These are phyloP conservation scores for Ashinkailepas kermadecensis DNA, from an alignment of 2,888 invertebrate species.

Conservation along the genomic window DNA sequence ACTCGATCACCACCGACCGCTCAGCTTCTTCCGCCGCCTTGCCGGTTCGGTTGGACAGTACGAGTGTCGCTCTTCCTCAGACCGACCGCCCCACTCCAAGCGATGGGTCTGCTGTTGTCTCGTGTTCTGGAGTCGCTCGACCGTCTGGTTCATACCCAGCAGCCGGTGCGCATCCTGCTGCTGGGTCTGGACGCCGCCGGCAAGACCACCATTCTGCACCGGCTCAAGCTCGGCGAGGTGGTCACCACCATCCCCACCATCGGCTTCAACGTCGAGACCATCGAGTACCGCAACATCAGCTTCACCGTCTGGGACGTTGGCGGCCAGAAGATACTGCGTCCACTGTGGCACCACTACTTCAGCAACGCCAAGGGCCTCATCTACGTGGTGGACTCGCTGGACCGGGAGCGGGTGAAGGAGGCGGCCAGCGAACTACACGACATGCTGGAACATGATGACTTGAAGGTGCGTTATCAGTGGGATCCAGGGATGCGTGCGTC, in stretches of 20 bases:
- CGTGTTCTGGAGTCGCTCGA: conserved; percentile 5
- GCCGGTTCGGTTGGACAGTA: neutral
- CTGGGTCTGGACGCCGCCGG: conserved; percentile 16
- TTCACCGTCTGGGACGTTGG: conserved; percentile 2
- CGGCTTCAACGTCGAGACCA: conserved; percentile 17
- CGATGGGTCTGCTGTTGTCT: conserved; percentile 6
- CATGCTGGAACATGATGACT: neutral
- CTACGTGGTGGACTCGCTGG: neutral
- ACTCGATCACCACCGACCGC: neutral
- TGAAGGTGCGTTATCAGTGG: neutral
- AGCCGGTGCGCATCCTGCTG: conserved; percentile 6
- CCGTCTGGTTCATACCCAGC: neutral
- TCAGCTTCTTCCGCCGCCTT: neutral
- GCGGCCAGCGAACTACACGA: neutral
- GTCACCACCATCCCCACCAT: conserved; percentile 21
- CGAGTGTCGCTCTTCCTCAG: no score
- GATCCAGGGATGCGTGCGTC: neutral
- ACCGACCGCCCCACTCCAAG: neutral
- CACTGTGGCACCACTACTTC: neutral
- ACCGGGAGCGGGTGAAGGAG: neutral
- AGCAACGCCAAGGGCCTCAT: conserved; percentile 6
- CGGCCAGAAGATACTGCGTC: neutral
- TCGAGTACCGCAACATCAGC: conserved; percentile 16
- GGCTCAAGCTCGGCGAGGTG: conserved; percentile 13
- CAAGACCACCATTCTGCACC: conserved; percentile 14